Evolutionary conservation across 2,113 vertebrate species (phyloP).

Genomic region (Chaenogobius annularis): DNA sequence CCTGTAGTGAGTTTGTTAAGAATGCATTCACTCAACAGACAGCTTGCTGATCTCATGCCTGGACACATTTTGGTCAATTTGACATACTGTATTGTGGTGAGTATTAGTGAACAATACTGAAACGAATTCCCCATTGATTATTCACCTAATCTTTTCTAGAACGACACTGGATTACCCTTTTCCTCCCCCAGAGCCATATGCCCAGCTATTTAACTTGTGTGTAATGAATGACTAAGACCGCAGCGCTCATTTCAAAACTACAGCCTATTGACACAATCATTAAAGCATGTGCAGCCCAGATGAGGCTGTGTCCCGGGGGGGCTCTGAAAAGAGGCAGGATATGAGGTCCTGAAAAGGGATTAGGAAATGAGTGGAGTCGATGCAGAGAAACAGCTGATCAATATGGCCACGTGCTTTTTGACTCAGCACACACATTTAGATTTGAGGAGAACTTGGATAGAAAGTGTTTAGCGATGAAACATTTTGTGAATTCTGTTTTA

Average conservation of each 20-base stretch:
- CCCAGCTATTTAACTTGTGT: slow-evolving; percentile 36
- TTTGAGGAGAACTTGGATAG: background rate
- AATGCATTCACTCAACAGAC: no score
- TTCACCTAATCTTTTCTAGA: slow-evolving; percentile 53
- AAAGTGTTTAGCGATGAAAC: background rate
- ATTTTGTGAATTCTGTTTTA: background rate
- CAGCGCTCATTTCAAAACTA: slow-evolving; percentile 43
- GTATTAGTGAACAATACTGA: slow-evolving; percentile 34
- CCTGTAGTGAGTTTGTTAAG: no score
- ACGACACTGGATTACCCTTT: slow-evolving; percentile 52
- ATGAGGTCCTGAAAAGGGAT: slow-evolving; percentile 7
- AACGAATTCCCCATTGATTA: slow-evolving; percentile 38
- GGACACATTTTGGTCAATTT: background rate
- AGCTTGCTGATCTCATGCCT: background rate
- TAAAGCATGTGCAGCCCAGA: slow-evolving; percentile 45
- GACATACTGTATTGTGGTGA: background rate
- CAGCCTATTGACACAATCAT: slow-evolving; percentile 42
- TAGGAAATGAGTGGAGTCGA: slow-evolving; percentile 54
- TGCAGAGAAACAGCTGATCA: slow-evolving; percentile 44
- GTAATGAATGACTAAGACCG: slow-evolving; percentile 37
- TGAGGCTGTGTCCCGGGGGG: slow-evolving; percentile 39
- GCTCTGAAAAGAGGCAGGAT: slow-evolving; percentile 27
- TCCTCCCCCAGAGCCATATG: slow-evolving; percentile 57
- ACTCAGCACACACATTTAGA: slow-evolving; percentile 45
- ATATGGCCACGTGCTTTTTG: slow-evolving; percentile 34